These are phyloP conservation scores for Halictus quadricinctus DNA, from an alignment of 2,888 invertebrate species.

Conservation along the genomic window DNA sequence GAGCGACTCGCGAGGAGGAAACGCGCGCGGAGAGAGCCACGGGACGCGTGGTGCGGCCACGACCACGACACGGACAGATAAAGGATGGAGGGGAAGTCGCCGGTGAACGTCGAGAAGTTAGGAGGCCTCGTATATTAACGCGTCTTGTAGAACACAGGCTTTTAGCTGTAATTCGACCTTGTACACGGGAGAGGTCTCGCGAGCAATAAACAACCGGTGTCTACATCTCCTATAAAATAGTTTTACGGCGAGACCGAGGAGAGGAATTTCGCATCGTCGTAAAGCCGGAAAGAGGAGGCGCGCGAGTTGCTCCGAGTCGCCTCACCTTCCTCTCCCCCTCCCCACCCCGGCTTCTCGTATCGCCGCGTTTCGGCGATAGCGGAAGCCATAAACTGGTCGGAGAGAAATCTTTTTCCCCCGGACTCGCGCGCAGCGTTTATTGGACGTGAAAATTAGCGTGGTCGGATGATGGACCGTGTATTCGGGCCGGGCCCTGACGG, in stretches of 20 bases:
- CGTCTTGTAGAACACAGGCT: slow-evolving; percentile 77
- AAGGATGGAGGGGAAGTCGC: slow-evolving; percentile 9
- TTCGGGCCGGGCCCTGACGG: slow-evolving; percentile 12
- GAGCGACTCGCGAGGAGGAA: not conserved
- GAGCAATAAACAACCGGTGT: slow-evolving; percentile 74
- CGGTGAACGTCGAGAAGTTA: slow-evolving; percentile 30
- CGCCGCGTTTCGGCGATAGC: slow-evolving; percentile 65
- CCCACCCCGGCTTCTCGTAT: not conserved
- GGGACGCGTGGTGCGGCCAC: slow-evolving; percentile 3
- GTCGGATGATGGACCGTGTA: not conserved
- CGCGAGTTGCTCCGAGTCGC: slow-evolving; percentile 62
- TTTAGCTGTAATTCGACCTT: slow-evolving; percentile 78
- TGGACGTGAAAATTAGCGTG: slow-evolving; percentile 58
- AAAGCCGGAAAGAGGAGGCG: slow-evolving; percentile 71
- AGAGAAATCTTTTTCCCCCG: slow-evolving; percentile 24
- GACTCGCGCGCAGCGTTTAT: slow-evolving; percentile 29
- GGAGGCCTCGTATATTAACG: slow-evolving; percentile 64
- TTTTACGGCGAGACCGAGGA: slow-evolving; percentile 76
- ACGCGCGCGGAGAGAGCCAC: not conserved
- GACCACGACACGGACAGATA: not conserved
- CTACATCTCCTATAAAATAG: slow-evolving; percentile 81
- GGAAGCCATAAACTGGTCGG: slow-evolving; percentile 63
- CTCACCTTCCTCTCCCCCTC: not conserved
- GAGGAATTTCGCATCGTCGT: slow-evolving; percentile 81
- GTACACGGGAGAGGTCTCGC: slow-evolving; percentile 68